Base-by-base conservation (phyloP, 1,140 invertebrate genomes). In the Drosophila lini region DNA sequence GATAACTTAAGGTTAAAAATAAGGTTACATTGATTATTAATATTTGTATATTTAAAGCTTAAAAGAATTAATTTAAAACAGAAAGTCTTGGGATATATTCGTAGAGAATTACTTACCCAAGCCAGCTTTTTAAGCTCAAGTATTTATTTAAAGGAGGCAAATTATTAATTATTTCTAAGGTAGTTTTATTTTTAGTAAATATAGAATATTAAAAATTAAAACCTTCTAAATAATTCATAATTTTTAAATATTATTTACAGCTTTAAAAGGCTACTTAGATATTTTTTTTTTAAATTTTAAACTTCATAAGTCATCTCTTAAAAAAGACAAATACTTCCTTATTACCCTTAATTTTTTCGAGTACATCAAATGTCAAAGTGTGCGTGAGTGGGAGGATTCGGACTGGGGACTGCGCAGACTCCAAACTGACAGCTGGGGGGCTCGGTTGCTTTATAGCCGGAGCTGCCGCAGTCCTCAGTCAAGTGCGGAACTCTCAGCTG, bases 401-500 rank as follows among this genome's bases (percentile, higher is more conserved):
- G 3, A 6, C 9, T 5, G 1, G 0, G 31, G 28, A 65, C 25
- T 81, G 89, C 89, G 89, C 89, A 84, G 63, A 65, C 48, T 67
- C 42, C 48, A 34, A 44, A 22, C 50, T 89, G 80, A 53, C 58
- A 47, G 57, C 45, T 68, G 60, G 47, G 16, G 16, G 60, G 59
- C 53, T 64, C 48, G 50, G 22, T 71, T 61, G 45, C 38, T 31
- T 48, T 38, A 10, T 53, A 42, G 47, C 52, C 28, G 31, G 42
- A 36, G 44, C 47, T 31, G 53, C 53, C 22, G 41, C 44, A 31
- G 63, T 16, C 36, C 56, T 73, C 76, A 90, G 85, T 90, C 69
- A 90, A 90, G 79, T 90, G 85, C 85, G 79, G 85, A 90, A 79
- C 81, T 85, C 77, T 86, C 85, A 90, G 82, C 86, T 90, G 85